Percentiles rank a stretch among this genome's conserved stretches.
These are phyloP conservation scores for Catostylus mosaicus DNA, from an alignment of 30 jellyfish, hydroid and myxozoan genomes.

Conservation along the genomic window DNA sequence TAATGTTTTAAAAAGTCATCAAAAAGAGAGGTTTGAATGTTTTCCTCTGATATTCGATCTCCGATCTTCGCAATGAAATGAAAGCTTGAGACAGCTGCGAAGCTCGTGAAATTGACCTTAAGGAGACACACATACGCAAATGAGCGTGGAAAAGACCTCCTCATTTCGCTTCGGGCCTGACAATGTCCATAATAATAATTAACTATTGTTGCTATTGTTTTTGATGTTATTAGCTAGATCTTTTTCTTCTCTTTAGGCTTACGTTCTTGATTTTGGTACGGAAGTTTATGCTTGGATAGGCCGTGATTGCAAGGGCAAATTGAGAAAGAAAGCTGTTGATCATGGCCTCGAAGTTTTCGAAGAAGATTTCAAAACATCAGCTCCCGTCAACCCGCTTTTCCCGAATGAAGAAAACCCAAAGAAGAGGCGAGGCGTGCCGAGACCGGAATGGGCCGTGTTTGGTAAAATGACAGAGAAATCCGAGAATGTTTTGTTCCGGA, in stretches of 20 bases:
- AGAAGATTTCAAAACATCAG: slow-evolving; percentile 67
- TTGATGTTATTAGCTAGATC: too few species aligned
- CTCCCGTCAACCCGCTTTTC: slow-evolving; percentile 75
- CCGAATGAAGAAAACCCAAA: slow-evolving; percentile 72
- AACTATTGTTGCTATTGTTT: too few species aligned
- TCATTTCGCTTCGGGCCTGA: too few species aligned
- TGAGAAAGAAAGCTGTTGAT: slow-evolving; percentile 82
- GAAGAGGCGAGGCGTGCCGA: slow-evolving; percentile 20
- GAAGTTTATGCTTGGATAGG: slow-evolving; percentile 98
- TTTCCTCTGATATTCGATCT: too few species aligned
- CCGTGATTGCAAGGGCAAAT: slow-evolving; percentile 72
- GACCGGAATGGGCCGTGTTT: slow-evolving; percentile 96
- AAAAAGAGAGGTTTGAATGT: too few species aligned
- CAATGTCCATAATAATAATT: too few species aligned
- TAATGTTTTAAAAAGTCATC: too few species aligned
- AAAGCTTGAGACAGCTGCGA: too few species aligned
- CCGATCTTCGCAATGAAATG: too few species aligned
- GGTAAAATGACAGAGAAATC: slow-evolving; percentile 95
- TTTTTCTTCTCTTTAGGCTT: slow-evolving; percentile 76
- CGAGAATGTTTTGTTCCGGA: slow-evolving; percentile 86
- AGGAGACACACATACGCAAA: too few species aligned
- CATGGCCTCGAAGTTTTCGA: slow-evolving; percentile 83
- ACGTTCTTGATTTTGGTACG: slow-evolving; percentile 94
- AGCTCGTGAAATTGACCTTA: too few species aligned
- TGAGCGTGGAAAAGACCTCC: too few species aligned